These are phyloP conservation scores for Eretmocerus hayati DNA, from an alignment of 2,888 invertebrate species.

Conservation along the genomic window DNA sequence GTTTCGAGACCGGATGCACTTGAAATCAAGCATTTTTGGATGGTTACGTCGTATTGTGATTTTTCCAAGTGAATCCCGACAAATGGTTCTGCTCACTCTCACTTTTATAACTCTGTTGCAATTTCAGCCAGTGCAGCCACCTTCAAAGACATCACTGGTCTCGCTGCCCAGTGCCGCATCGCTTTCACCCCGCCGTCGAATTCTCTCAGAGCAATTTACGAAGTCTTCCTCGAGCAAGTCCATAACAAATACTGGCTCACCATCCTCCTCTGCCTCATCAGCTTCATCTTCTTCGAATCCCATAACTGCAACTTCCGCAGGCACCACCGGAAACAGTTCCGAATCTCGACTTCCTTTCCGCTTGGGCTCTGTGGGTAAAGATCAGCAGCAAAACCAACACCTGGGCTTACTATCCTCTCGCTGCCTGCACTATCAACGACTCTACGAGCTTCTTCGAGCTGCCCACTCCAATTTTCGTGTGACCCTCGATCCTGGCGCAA, in stretches of 20 bases:
- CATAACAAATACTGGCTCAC: constrained; percentile 23
- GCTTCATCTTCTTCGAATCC: constrained; percentile 2
- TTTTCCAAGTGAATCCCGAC: no score
- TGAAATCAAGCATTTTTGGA: no score
- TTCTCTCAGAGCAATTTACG: constrained; percentile 7
- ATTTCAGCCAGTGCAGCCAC: constrained; percentile 50
- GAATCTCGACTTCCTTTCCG: constrained; percentile 7
- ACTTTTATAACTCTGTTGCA: no score
- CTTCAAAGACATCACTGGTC: constrained; percentile 52
- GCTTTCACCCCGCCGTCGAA: constrained; percentile 45
- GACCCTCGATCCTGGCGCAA: constrained; percentile 69
- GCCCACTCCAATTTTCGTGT: constrained; percentile 85
- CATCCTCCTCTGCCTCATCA: no score
- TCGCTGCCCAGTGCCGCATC: constrained; percentile 47
- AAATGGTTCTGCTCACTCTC: no score
- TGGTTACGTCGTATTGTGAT: no score
- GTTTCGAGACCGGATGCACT: no score
- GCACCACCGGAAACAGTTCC: background rate
- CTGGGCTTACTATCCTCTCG: constrained; percentile 61
- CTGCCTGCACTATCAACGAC: constrained; percentile 77
- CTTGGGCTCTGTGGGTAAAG: constrained; percentile 42
- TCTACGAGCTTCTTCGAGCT: constrained; percentile 73
- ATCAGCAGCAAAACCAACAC: constrained; percentile 47
- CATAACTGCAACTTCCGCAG: constrained; percentile 5
- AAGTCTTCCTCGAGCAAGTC: background rate